Base-by-base conservation (phyloP, 2,797 vertebrate species). In the Eurystomus glaucurus region DNA sequence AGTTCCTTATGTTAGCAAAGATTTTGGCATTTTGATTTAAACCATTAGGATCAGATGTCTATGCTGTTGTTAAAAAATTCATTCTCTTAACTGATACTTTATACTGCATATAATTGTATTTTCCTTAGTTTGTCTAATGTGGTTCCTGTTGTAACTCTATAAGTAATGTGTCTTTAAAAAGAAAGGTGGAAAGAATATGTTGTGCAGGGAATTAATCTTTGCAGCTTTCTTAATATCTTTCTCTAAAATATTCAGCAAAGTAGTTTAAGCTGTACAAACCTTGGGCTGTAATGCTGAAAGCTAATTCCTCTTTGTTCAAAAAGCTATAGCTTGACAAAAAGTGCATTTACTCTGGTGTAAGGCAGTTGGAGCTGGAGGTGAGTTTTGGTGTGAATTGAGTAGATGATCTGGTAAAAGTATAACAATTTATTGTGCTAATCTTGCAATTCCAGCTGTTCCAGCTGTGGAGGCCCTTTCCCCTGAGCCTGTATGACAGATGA, bases 371-470 rank as follows among this genome's bases (percentile, higher is more conserved):
- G 37, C 64, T 92, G 60, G 46, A 70, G 25, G 16, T 87, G 57
- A 64, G 58, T 88, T 95, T 81, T 76, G 66, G 58, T 79, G 11
- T 88, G 84, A 90, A 61, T 61, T 45, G 35, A 94, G 46, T 50
- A 58, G 48, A 61, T 52, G 61, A 72, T 91, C 46, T 84, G 66
- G 58, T 91, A 61, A 52, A 95, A 95, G 43, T 84, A 31, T 62
- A 92, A 93, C 48, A 70, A 66, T 60, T 88, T 69, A 60, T 69
- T 76, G 51, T 58, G 60, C 77, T 95, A 90, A 94, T 96, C 85
- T 86, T 95, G 46, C 83, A 52, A 41, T 90, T 96, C 62, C 83
- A 93, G 79, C 85, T 93, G 90, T 91, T 96, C 48, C 93, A 96
- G 90, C 85, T 93, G 90, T 86, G 77, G 66, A 92, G 74, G 51